Evolutionary conservation across 2,113 vertebrate genomes (phyloP), one percentile per base, ranked within the genome.

Genomic region (Daphoenositta chrysoptera): DNA sequence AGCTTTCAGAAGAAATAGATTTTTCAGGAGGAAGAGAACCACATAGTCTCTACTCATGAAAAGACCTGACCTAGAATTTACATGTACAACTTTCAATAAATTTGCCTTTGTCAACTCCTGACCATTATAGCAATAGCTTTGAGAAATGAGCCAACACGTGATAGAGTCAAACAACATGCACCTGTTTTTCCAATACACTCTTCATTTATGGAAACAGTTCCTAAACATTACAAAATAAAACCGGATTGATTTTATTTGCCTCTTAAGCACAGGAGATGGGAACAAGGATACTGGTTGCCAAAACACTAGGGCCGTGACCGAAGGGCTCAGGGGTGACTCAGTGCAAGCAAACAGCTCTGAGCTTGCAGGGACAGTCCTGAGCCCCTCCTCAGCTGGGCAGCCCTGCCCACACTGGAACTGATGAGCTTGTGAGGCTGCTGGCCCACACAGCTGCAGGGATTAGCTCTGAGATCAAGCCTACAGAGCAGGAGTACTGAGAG

Each of bases 1-100:
- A 96, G 85, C 93, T 97, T 97, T 96, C 87, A 97, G 85, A 71
- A 94, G 77, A 96, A 97, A 80, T 37, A 37, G 60, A 87, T 96
- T 98, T 98, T 96, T 86, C 69, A 94, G 77, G 42, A 94, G 94
- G 79, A 78, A 80, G 69, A 96, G 86, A 90, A 89, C 93, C 35
- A 88, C 12, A 63, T 78, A 94, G 30, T 58, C 76, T 95, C 61
- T 66, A 13, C 44, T 94, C 61, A 64, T 79, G 81, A 96, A 94
- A 87, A 92, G 63, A 89, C 86, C 53, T 92, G 64, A 90, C 76
- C 82, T 95, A 61, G 47, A 76, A 87, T 91, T 94, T 95, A 76
- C 42, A 22, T 10, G 22, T 26, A 12, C 69, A 66, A 72, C 44
- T 97, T 96, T 50, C 63, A 94, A 71, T 94, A 95, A 82, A 89